These are phyloP conservation scores for Drosophila subquinaria DNA, from an alignment of 2,888 invertebrate genomes.

Conservation along the genomic window DNA sequence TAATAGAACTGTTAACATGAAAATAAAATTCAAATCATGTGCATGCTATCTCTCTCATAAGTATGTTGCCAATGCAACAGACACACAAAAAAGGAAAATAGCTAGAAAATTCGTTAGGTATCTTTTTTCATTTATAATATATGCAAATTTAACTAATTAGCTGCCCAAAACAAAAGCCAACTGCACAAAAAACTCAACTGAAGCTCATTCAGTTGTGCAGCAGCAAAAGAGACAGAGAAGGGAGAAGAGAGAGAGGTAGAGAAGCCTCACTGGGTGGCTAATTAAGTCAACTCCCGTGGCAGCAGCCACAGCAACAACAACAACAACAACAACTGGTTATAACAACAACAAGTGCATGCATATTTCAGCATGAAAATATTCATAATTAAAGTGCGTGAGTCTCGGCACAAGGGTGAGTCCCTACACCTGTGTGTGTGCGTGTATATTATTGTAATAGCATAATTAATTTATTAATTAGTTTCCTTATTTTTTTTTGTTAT, in stretches of 20 bases:
- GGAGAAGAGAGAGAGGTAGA: slow-evolving; percentile 4
- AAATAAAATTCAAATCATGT: slow-evolving; percentile 74
- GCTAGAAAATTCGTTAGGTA: slow-evolving; percentile 1
- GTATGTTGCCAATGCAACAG: background rate
- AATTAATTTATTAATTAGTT: slow-evolving; percentile 83
- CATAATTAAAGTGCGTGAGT: slow-evolving; percentile 79
- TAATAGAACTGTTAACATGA: slow-evolving; percentile 78
- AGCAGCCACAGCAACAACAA: slow-evolving; percentile 51
- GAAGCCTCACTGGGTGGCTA: slow-evolving; percentile 68
- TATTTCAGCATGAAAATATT: slow-evolving; percentile 78
- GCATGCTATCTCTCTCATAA: slow-evolving; percentile 29
- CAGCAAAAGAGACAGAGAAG: slow-evolving; percentile 5
- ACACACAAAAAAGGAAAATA: background rate
- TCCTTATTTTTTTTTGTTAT: slow-evolving; percentile 43
- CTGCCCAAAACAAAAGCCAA: slow-evolving; percentile 21
- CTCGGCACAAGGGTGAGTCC: slow-evolving; percentile 21
- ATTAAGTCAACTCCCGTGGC: slow-evolving; percentile 77
- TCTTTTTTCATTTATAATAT: slow-evolving; percentile 9
- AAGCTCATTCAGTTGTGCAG: slow-evolving; percentile 34
- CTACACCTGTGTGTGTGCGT: slow-evolving; percentile 26
- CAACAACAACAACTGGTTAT: slow-evolving; percentile 35
- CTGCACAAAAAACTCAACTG: slow-evolving; percentile 2
- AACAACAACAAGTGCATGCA: slow-evolving; percentile 60
- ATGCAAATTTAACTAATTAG: slow-evolving; percentile 31
- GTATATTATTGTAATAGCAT: slow-evolving; percentile 76